phyloP scores from a whole-genome alignment of 2,888 invertebrate species.

The Argyra leucocephala region DNA sequence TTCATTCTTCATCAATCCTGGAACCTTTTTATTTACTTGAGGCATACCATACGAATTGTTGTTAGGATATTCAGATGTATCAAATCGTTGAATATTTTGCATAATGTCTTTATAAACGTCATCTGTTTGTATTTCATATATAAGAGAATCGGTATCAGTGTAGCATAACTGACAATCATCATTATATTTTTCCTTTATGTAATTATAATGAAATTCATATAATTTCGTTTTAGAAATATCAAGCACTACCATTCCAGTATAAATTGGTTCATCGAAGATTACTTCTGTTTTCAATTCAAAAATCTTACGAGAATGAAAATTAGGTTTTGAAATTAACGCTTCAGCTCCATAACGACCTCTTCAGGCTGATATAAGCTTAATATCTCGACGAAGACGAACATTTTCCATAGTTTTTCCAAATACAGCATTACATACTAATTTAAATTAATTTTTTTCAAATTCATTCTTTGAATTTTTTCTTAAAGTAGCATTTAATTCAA shows the following conservation, averaged over 20 bases:
- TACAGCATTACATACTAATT: conserved; percentile 8
- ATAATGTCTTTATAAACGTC: conserved; percentile 17
- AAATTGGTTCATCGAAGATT: conserved; percentile 36
- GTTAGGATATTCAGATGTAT: conserved; percentile 29
- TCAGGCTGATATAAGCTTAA: conserved; percentile 38
- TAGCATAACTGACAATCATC: conserved; percentile 11
- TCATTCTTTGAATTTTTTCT: conserved; percentile 5
- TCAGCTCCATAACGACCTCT: conserved; percentile 28
- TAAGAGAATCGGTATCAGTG: conserved; percentile 17
- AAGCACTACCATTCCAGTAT: conserved; percentile 35
- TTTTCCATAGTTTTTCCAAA: conserved; percentile 20
- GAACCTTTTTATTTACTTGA: conserved; percentile 8
- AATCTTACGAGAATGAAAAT: conserved; percentile 30
- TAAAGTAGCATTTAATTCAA: conserved; percentile 18
- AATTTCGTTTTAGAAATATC: conserved; percentile 36
- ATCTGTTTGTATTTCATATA: conserved; percentile 13
- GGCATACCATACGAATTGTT: conserved; percentile 28
- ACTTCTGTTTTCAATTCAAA: conserved; percentile 29
- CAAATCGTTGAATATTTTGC: conserved; percentile 25
- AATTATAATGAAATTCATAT: conserved; percentile 37
- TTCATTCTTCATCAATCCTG: conserved; percentile 17
- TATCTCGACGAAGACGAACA: conserved; percentile 26
- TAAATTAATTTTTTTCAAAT: conserved; percentile 14
- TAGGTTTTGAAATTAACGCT: conserved; percentile 29
- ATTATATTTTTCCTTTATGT: conserved; percentile 25